Conservation (phyloP, 2,888 invertebrate genomes). For the Charanyca ferruginea region DNA sequence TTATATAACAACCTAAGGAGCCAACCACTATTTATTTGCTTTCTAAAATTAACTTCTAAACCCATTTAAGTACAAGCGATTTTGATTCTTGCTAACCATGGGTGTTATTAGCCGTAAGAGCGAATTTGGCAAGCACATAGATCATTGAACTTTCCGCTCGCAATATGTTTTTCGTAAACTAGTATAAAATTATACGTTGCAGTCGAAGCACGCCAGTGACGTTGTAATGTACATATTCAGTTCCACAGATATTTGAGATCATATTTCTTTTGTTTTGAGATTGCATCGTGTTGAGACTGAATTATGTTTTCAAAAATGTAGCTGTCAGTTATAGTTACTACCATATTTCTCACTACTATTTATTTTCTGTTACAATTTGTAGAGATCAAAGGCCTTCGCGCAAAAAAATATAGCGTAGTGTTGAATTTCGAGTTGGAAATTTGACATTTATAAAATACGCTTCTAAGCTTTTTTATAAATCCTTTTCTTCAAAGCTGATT, state of each 20-base stretch:
- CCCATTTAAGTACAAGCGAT: constrained; percentile 37
- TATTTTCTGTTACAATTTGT: constrained; percentile 46
- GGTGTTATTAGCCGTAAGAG: constrained; percentile 58
- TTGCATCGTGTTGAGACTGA: constrained; percentile 22
- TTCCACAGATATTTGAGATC: constrained; percentile 31
- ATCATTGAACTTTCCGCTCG: constrained; percentile 66
- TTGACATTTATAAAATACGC: constrained; percentile 13
- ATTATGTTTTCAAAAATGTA: constrained; percentile 23
- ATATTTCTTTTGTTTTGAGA: constrained; percentile 22
- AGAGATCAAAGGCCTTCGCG: constrained; percentile 35
- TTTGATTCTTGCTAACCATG: constrained; percentile 37
- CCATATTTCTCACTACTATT: constrained; percentile 36
- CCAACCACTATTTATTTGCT: constrained; percentile 44
- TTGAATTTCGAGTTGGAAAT: constrained; percentile 31
- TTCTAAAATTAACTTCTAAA: constrained; percentile 23
- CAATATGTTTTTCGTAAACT: constrained; percentile 71
- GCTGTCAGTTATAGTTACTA: constrained; percentile 22
- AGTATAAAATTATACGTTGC: constrained; percentile 69
- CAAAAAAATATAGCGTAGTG: constrained; percentile 15
- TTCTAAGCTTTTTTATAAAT: background rate
- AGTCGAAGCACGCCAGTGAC: constrained; percentile 55
- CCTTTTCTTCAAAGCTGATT: constrained; percentile 9
- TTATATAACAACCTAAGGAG: constrained; percentile 28
- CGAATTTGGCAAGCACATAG: constrained; percentile 69
- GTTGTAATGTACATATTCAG: constrained; percentile 41